A percentile compares a stretch with the other conserved stretches of the same genome.
These are phyloP conservation scores for Schizotus pectinicornis DNA, from an alignment of 2,888 invertebrate genomes.

Conservation along the genomic window DNA sequence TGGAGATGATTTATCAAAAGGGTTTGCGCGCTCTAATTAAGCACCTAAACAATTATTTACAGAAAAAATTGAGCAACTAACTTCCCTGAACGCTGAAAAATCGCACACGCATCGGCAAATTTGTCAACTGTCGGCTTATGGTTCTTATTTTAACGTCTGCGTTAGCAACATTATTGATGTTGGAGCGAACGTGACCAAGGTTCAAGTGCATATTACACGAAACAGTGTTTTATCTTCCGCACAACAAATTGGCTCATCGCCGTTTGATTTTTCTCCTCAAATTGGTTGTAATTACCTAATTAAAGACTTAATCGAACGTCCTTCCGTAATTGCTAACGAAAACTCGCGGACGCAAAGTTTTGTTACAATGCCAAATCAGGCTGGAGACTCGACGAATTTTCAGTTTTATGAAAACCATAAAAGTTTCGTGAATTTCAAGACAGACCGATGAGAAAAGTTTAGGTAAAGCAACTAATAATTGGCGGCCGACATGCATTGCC, in stretches of 20 bases:
- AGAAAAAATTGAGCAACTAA: no score
- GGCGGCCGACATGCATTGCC: conserved; percentile 24
- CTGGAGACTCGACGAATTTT: conserved; percentile 10
- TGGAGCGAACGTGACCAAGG: conserved; percentile 1
- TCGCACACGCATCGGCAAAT: background rate
- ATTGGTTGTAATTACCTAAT: no score
- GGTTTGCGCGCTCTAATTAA: no score
- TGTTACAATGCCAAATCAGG: conserved; percentile 12
- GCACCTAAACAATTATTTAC: no score
- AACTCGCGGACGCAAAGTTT: background rate
- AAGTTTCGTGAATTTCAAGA: conserved; percentile 21
- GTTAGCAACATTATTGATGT: conserved; percentile 8
- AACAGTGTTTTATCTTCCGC: no score
- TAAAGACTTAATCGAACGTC: no score
- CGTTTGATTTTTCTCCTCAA: no score
- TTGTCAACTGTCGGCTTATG: conserved; percentile 9
- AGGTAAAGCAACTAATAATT: conserved; percentile 28
- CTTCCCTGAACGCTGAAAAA: no score
- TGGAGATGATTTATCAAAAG: no score
- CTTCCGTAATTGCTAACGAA: no score
- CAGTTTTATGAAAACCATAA: conserved; percentile 20
- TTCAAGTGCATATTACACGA: conserved; percentile 4
- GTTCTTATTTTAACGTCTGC: conserved; percentile 1
- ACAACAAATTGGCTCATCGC: no score
- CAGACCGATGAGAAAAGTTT: conserved; percentile 18